Evolutionary conservation across 2,888 invertebrate species (phyloP).

Genomic region (Epinotia brunnichana): DNA sequence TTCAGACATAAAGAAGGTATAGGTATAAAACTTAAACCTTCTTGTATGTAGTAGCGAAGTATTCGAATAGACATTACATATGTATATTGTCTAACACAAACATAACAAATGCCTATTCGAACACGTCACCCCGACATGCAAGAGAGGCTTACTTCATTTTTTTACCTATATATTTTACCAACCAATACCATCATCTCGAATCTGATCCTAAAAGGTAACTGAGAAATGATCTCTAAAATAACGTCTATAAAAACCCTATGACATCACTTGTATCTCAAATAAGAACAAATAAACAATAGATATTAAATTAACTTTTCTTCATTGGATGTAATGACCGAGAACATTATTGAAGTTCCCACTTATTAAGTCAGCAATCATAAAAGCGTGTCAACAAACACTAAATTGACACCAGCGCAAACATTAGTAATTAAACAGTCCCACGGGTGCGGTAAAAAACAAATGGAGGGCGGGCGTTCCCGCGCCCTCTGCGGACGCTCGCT

Average conservation of each 20-base stretch:
- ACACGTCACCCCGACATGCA: too few species aligned
- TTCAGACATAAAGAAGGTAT: too few species aligned
- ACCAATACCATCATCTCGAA: too few species aligned
- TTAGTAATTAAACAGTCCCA: conserved; percentile 77
- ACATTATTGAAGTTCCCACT: conserved; percentile 34
- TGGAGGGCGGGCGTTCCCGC: conserved; percentile 73
- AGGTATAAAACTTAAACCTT: too few species aligned
- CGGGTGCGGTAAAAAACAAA: conserved; percentile 70
- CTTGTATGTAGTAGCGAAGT: too few species aligned
- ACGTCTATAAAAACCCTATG: background rate
- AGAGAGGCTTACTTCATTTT: too few species aligned
- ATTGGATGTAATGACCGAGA: background rate
- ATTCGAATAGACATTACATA: too few species aligned
- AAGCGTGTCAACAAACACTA: conserved; percentile 41
- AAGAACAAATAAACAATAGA: background rate
- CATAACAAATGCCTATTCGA: too few species aligned
- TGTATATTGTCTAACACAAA: too few species aligned
- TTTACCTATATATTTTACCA: too few species aligned
- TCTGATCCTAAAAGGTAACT: too few species aligned
- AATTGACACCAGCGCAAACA: conserved; percentile 59
- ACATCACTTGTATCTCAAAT: background rate
- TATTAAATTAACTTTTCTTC: background rate
- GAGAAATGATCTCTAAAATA: background rate
- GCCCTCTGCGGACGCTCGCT: conserved; percentile 60
- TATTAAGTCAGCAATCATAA: conserved; percentile 42